Evolutionary conservation across 2,113 vertebrate genomes (phyloP).

Genomic region (Proteles cristata): DNA sequence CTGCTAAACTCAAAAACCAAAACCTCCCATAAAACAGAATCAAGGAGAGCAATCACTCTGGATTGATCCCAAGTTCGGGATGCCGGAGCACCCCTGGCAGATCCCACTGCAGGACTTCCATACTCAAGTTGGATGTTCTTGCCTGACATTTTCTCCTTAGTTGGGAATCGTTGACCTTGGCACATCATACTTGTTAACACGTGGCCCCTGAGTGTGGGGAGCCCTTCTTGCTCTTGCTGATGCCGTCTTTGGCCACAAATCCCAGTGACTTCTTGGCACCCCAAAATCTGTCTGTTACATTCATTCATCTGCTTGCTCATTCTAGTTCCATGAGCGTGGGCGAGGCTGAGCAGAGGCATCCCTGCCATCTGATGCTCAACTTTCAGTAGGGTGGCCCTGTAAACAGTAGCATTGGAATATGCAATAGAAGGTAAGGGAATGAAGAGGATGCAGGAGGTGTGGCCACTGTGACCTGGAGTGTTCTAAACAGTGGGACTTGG

Average conservation of each 20-base stretch:
- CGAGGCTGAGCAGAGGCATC: not conserved
- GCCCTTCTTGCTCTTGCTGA: not conserved
- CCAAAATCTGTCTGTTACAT: not conserved
- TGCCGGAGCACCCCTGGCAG: rapidly evolving
- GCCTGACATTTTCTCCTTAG: not conserved
- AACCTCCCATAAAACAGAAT: not conserved
- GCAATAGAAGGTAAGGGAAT: not conserved
- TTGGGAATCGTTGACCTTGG: not conserved
- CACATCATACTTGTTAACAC: rapidly evolving
- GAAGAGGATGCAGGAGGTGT: not conserved
- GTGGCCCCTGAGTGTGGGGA: rapidly evolving
- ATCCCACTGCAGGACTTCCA: not conserved
- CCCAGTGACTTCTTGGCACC: not conserved
- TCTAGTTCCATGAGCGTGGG: not conserved
- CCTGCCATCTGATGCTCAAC: not conserved
- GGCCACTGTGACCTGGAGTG: not conserved
- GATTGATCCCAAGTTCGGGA: not conserved
- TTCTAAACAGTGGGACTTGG: not conserved
- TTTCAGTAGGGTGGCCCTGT: not conserved
- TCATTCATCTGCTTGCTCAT: not conserved
- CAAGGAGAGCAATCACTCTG: not conserved
- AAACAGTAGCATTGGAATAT: too few species aligned
- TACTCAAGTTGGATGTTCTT: not conserved
- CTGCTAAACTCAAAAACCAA: not conserved
- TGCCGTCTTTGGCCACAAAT: not conserved